Conservation (phyloP, 2,888 invertebrate genomes). For the Eurois occulta region DNA sequence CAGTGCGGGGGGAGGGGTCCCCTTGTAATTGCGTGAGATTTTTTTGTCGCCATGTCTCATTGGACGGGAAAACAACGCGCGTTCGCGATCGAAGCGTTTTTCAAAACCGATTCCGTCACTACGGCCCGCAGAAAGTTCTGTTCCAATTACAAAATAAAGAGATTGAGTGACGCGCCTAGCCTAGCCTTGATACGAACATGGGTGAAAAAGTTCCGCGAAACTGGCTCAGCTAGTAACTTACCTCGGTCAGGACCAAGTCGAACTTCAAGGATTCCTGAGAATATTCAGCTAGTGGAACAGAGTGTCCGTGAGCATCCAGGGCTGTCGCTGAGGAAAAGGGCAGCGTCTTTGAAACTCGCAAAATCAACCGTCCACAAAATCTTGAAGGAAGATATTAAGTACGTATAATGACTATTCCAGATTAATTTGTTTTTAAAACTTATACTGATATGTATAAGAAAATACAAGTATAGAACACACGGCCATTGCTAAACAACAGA, state of each 20-base stretch:
- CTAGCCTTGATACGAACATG: constrained; percentile 12
- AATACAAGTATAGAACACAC: not conserved
- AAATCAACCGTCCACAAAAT: constrained; percentile 14
- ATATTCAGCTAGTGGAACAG: constrained; percentile 5
- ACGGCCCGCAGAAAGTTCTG: constrained; percentile 14
- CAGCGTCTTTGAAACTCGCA: constrained; percentile 12
- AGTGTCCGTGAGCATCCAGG: constrained; percentile 5
- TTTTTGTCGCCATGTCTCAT: constrained; percentile 6
- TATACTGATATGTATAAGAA: too few relatives aligned
- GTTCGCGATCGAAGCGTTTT: constrained; percentile 24
- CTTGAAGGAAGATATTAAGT: constrained; percentile 5
- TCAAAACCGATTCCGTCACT: not conserved
- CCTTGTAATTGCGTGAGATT: not conserved
- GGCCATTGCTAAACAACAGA: not conserved
- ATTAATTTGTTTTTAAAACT: not conserved
- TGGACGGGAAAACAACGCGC: constrained; percentile 1
- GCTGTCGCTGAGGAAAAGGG: not conserved
- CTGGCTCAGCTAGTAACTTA: constrained; percentile 11
- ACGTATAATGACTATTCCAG: not conserved
- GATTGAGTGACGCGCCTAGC: constrained; percentile 17
- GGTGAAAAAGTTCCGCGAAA: constrained; percentile 11
- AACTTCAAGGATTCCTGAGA: constrained; percentile 3
- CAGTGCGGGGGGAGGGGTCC: too few relatives aligned
- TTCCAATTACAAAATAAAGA: not conserved
- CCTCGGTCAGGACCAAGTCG: constrained; percentile 3